Evolutionary conservation across 2,888 invertebrate genomes (phyloP), one percentile per base, ranked within the genome.

Genomic region (Pardosa pseudoannulata): DNA sequence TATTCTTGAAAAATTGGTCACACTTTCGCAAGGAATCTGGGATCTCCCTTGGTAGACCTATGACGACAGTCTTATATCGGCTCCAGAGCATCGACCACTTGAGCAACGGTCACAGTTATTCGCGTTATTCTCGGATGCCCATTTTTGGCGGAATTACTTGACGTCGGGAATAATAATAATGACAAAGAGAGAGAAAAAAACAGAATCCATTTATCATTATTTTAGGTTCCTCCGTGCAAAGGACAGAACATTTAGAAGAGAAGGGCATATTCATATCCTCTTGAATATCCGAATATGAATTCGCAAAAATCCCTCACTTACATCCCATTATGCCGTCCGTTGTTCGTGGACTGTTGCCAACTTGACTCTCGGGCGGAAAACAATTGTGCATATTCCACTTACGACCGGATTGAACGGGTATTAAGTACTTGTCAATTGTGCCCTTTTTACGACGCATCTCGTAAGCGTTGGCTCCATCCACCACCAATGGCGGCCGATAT

Each of bases 261-360:
- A 83, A 83, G 83, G 83, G 67, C 83, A 83, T 83, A 83, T 83
- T 83, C 83, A 83, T 83, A 83, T 83, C 83, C 83, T 83, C 68
- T 46, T 74, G 68, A 50, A 79, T 72, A 67, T 81, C 74, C 50
- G 50, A 68, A 68, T 56, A 32, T 28, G 67, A 74, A 76, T 76
- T 39, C 41, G 70, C 39, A 50, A 72, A 71, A 62, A 74, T 19
- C n/a, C 5, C 32, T 56, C 62, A 74, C 73, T 74, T 74, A 74
- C 31, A n/a, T 50, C 3, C 36, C 36, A 28, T 50, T 62, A 36
- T 73, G n/a, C n/a, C n/a, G n/a, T n/a, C 36, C 9, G 32, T n/a
- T 23, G 31, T 13, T 56, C 23, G 36, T 80, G 79, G 72, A 65
- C 64, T 19, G 65, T 32, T 80, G 79, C 72, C 79, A 72, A 32